Evolutionary conservation across 1,140 invertebrate genomes (phyloP).

Genomic region (Anastrepha ludens): DNA sequence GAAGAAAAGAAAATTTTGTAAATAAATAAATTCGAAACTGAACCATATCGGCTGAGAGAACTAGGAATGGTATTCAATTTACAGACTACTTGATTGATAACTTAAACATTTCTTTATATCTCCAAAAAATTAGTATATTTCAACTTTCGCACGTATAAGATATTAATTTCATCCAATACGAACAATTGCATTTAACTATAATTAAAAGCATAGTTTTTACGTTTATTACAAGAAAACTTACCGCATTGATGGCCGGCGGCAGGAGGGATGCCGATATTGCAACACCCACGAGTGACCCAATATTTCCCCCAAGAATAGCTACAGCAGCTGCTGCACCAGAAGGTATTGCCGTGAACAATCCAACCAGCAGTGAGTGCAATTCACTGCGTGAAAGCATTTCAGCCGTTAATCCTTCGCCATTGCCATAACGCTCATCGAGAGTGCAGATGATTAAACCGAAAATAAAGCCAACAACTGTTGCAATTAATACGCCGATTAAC

Average conservation of each 20-base stretch:
- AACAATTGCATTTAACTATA: neutral
- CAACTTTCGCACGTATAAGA: no score
- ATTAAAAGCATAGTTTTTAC: neutral
- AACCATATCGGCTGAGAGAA: neutral
- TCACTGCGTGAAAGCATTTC: slow-evolving; percentile 83
- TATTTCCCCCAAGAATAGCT: slow-evolving; percentile 82
- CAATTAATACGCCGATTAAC: slow-evolving; percentile 79
- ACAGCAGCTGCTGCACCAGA: slow-evolving; percentile 86
- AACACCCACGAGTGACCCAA: slow-evolving; percentile 85
- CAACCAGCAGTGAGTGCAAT: slow-evolving; percentile 80
- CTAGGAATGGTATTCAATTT: neutral
- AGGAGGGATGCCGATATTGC: slow-evolving; percentile 87
- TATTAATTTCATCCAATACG: no score
- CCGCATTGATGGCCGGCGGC: slow-evolving; percentile 86
- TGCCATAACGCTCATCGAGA: slow-evolving; percentile 78
- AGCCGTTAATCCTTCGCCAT: slow-evolving; percentile 79
- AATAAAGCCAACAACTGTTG: slow-evolving; percentile 81
- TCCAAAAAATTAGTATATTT: no score
- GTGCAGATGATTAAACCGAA: slow-evolving; percentile 80
- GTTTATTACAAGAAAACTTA: slow-evolving; percentile 66
- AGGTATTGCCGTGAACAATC: slow-evolving; percentile 81
- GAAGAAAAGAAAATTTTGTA: neutral
- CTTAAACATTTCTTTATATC: no score
- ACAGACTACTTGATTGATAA: no score
- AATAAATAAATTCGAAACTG: neutral